Percentiles rank a stretch among this genome's conserved stretches.
Conservation (phyloP, 1,140 invertebrate species). For the Choristoneura fumiferana region DNA sequence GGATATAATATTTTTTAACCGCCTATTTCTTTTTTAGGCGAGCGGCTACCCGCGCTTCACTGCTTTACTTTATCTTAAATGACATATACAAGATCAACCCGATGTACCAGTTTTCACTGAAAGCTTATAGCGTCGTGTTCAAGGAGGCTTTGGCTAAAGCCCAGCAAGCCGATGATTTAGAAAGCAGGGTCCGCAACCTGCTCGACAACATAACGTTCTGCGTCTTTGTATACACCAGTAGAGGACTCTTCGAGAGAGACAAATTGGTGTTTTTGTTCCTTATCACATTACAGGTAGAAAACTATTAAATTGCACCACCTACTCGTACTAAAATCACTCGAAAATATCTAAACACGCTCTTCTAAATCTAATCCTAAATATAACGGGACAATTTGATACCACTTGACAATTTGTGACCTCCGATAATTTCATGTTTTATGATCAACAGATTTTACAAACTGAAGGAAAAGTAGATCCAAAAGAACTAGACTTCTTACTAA, state of each 20-base stretch:
- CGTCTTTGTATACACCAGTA: conserved; percentile 92
- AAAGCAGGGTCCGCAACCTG: conserved; percentile 86
- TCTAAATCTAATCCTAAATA: too few relatives aligned
- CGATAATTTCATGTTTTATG: too few relatives aligned
- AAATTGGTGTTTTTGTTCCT: conserved; percentile 95
- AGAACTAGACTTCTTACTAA: conserved; percentile 94
- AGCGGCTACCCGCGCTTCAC: conserved; percentile 90
- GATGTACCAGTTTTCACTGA: conserved; percentile 97
- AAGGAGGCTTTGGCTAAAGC: conserved; percentile 90
- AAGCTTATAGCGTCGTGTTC: conserved; percentile 96
- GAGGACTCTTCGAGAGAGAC: conserved; percentile 95
- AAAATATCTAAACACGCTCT: too few relatives aligned
- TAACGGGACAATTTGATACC: too few relatives aligned
- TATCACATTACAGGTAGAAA: conserved; percentile 88
- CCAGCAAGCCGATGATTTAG: conserved; percentile 82
- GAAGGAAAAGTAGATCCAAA: conserved; percentile 83
- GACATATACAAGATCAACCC: conserved; percentile 96
- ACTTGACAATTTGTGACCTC: too few relatives aligned
- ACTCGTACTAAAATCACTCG: too few relatives aligned
- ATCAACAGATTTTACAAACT: conserved; percentile 81
- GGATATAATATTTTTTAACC: too few relatives aligned
- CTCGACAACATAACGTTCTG: conserved; percentile 92
- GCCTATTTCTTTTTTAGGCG: conserved; percentile 78
- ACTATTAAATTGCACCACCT: too few relatives aligned
- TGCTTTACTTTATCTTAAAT: conserved; percentile 96